Evolutionary conservation across 2,888 invertebrate genomes (phyloP).

Genomic region (Cartodere bifasciata): DNA sequence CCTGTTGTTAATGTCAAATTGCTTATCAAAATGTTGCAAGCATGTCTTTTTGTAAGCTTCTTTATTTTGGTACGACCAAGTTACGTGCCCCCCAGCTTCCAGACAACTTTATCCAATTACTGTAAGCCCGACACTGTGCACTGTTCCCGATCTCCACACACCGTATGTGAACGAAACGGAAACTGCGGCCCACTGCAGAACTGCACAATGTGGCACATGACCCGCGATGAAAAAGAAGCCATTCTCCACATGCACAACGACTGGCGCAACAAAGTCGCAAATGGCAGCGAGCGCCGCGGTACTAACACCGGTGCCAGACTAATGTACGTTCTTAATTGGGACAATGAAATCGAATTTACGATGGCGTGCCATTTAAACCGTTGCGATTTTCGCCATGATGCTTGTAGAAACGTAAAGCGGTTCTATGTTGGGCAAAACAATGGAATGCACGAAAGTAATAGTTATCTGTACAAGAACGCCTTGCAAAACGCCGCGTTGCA

Average conservation of each 20-base stretch:
- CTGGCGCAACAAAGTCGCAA: constrained; percentile 3
- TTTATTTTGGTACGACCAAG: too few species aligned
- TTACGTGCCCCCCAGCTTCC: too few species aligned
- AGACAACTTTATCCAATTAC: too few species aligned
- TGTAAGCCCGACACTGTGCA: too few species aligned
- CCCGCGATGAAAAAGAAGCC: neutral
- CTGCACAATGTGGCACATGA: constrained; percentile 1
- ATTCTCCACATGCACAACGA: constrained; percentile 5
- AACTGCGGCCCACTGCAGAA: neutral
- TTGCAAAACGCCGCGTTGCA: neutral
- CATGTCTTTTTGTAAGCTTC: too few species aligned
- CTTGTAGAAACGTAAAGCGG: constrained; percentile 3
- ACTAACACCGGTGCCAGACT: constrained; percentile 3
- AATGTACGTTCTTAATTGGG: constrained; percentile 5
- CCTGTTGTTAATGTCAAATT: too few species aligned
- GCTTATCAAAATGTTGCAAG: too few species aligned
- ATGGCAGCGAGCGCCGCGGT: constrained; percentile 3
- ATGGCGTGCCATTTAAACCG: constrained; percentile 2
- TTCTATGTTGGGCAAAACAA: constrained; percentile 6
- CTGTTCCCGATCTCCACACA: too few species aligned
- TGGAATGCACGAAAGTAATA: too few species aligned
- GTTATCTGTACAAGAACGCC: too few species aligned
- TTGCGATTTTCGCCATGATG: constrained; percentile 2
- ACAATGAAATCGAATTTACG: constrained; percentile 4
- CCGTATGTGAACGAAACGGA: constrained; percentile 4